Conservation (phyloP, 2,888 invertebrate genomes). For the Melanostoma scalare region DNA sequence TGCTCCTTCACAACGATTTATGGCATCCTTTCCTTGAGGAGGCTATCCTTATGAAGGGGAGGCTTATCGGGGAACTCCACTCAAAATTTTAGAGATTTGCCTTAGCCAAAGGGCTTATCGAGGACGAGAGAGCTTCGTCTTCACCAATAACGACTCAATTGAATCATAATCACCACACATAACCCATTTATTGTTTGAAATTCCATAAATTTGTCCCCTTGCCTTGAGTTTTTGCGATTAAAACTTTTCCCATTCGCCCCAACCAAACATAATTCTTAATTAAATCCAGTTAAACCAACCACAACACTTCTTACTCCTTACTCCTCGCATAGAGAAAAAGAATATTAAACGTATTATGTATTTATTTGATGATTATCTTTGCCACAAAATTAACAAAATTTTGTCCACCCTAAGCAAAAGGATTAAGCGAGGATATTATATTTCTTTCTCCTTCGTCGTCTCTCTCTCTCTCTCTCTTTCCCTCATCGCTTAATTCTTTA, state of each 20-base stretch:
- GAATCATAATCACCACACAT: background rate
- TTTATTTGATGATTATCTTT: background rate
- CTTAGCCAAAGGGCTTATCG: too few relatives aligned
- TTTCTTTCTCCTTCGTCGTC: background rate
- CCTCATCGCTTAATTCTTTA: background rate
- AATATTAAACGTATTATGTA: background rate
- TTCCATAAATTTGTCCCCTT: background rate
- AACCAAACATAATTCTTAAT: slow-evolving; percentile 15
- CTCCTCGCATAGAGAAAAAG: too few relatives aligned
- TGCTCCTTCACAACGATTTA: too few relatives aligned
- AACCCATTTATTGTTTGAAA: background rate
- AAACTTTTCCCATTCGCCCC: background rate
- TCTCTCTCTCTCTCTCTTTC: too few relatives aligned
- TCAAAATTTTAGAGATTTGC: too few relatives aligned
- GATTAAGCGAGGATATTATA: slow-evolving; percentile 3
- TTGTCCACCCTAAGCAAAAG: slow-evolving; percentile 2
- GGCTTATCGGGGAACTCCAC: too few relatives aligned
- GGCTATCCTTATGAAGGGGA: too few relatives aligned
- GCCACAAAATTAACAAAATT: slow-evolving; percentile 2
- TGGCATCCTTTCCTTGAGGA: too few relatives aligned
- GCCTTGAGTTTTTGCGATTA: background rate
- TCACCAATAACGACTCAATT: background rate
- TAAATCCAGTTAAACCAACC: slow-evolving; percentile 39
- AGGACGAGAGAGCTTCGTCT: too few relatives aligned
- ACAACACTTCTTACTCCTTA: background rate